phyloP scores from a whole-genome alignment of 1,140 invertebrate species.

The Scaptodrosophila lebanonensis region DNA sequence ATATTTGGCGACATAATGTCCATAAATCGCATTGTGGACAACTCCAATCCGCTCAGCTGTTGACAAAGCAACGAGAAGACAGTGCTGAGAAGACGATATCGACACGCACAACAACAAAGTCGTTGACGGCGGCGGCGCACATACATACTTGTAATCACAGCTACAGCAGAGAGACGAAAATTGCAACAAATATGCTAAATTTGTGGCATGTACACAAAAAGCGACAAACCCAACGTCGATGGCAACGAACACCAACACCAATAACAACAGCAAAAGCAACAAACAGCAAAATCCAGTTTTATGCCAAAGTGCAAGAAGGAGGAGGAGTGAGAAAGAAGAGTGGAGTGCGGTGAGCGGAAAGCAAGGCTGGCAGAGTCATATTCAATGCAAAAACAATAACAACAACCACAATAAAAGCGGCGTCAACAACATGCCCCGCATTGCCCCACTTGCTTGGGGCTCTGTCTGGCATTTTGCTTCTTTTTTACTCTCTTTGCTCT shows the following conservation, averaged over 20 bases:
- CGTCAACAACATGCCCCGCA: constrained; percentile 37
- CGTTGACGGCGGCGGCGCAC: too few species aligned
- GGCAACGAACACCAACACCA: constrained; percentile 5
- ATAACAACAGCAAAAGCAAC: background rate
- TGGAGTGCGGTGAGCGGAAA: background rate
- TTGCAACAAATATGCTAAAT: constrained; percentile 23
- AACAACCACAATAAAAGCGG: constrained; percentile 31
- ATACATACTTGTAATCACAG: constrained; percentile 31
- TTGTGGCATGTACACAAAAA: constrained; percentile 16
- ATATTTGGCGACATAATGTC: too few species aligned
- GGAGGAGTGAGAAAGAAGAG: background rate
- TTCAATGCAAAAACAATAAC: constrained; percentile 1
- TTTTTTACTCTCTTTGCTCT: constrained; percentile 4
- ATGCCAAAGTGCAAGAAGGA: too few species aligned
- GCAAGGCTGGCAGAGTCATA: background rate
- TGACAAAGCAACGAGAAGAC: too few species aligned
- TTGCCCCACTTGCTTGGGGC: constrained; percentile 60
- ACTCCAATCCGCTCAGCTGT: too few species aligned
- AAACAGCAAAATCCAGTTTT: background rate
- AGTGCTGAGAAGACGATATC: too few species aligned
- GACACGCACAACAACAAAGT: too few species aligned
- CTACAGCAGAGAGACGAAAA: constrained; percentile 2
- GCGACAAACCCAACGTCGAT: constrained; percentile 52
- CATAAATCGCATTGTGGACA: too few species aligned
- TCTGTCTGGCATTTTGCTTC: constrained; percentile 8